A percentile compares a stretch with the other conserved stretches of the same genome.
phyloP scores from a whole-genome alignment of 64 coral and sea anemone genomes.

The Exaiptasia diaphana region DNA sequence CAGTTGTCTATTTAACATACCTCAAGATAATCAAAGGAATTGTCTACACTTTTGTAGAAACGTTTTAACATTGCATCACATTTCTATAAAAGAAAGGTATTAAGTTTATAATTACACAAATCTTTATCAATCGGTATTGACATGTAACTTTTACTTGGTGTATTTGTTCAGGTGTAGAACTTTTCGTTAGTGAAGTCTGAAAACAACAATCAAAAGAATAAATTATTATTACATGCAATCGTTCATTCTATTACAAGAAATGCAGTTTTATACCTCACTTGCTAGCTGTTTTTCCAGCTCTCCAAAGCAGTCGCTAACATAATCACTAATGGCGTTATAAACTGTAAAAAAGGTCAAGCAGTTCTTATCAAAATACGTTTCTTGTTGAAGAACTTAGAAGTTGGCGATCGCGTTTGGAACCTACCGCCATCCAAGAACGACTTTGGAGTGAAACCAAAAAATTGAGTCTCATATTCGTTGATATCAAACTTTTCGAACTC shows the following conservation, averaged over 20 bases:
- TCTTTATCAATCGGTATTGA: background rate
- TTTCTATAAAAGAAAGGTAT: constrained; percentile 22
- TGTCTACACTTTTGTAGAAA: constrained; percentile 61
- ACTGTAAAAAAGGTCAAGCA: constrained; percentile 26
- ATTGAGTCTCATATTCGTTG: constrained; percentile 81
- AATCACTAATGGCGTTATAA: constrained; percentile 87
- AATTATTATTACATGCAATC: background rate
- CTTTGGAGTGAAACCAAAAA: constrained; percentile 84
- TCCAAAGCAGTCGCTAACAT: constrained; percentile 76
- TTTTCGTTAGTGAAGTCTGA: constrained; percentile 50
- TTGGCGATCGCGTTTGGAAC: background rate
- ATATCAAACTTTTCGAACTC: too few relatives aligned
- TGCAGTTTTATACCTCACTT: constrained; percentile 38
- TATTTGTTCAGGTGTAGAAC: constrained; percentile 48
- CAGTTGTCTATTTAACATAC: too few relatives aligned
- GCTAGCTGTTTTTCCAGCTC: constrained; percentile 78
- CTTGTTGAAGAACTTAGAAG: background rate
- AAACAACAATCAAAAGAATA: background rate
- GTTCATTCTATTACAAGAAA: background rate
- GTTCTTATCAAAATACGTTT: background rate
- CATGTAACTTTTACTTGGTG: constrained; percentile 6
- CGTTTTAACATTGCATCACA: constrained; percentile 41
- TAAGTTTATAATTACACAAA: background rate
- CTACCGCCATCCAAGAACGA: constrained; percentile 88
- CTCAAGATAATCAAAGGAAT: constrained; percentile 77